Conservation (phyloP, 2,797 vertebrate genomes). For the Gastrophryne carolinensis region DNA sequence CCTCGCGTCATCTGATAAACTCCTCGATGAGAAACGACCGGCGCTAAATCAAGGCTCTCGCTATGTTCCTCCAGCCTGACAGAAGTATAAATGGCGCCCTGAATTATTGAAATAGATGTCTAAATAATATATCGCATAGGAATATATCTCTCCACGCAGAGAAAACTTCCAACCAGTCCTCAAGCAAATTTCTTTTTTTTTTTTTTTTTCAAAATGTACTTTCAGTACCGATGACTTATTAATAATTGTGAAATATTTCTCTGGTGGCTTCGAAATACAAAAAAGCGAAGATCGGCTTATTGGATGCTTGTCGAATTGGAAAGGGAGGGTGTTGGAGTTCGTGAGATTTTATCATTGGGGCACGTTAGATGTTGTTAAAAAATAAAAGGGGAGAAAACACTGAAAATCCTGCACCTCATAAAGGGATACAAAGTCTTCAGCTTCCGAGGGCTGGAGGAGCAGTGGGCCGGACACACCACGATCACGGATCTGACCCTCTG, state of each 20-base stretch:
- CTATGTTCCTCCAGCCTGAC: neutral
- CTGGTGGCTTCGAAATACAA: neutral
- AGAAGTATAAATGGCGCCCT: conserved; percentile 3
- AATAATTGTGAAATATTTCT: neutral
- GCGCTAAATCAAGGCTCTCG: neutral
- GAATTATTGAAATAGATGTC: conserved; percentile 11
- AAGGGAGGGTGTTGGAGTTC: no score
- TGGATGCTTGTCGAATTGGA: no score
- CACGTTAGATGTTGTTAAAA: no score
- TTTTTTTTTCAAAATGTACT: neutral
- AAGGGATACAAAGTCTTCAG: no score
- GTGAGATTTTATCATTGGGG: no score
- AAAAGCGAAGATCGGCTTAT: neutral
- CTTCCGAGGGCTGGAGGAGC: no score
- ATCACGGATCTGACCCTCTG: no score
- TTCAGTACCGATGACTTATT: neutral
- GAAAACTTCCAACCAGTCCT: neutral
- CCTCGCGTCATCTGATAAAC: neutral
- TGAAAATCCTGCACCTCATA: no score
- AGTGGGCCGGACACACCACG: no score
- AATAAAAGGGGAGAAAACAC: no score
- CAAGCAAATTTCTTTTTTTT: neutral
- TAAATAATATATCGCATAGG: conserved; percentile 15
- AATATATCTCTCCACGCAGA: neutral
- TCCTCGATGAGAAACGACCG: neutral